phyloP scores from a whole-genome alignment of 2,888 invertebrate genomes.

The Hypselothyrea guttata region DNA sequence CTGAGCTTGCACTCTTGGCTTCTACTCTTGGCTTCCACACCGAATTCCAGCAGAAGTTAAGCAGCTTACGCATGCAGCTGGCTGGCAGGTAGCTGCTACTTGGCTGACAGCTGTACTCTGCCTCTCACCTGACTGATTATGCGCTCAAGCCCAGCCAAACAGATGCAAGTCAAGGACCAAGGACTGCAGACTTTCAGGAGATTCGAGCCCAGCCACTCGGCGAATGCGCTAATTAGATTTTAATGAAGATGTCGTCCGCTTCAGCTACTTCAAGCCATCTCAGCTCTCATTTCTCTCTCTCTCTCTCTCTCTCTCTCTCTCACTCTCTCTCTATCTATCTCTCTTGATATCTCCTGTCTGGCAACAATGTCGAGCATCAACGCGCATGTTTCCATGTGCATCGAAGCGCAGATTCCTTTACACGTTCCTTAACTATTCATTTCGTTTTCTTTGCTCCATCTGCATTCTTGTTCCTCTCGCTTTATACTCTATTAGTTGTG shows the following conservation, averaged over 20 bases:
- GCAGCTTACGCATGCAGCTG: conserved; percentile 65
- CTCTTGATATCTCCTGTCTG: conserved; percentile 16
- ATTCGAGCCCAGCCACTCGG: conserved; percentile 9
- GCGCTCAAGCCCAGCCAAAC: conserved; percentile 19
- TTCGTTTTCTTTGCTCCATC: too few species aligned
- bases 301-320: conserved; percentile 15
- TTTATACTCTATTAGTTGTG: not conserved
- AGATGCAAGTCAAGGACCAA: conserved; percentile 35
- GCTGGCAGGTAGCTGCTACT: conserved; percentile 23
- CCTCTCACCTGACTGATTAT: conserved; percentile 40
- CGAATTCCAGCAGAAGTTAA: conserved; percentile 69
- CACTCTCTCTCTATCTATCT: not conserved
- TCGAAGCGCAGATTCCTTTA: conserved; percentile 46
- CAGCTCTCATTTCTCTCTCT: conserved; percentile 1
- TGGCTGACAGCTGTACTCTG: not conserved
- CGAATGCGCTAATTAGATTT: conserved; percentile 80
- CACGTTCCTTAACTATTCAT: conserved; percentile 21
- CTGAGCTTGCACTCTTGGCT: conserved; percentile 41
- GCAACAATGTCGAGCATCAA: conserved; percentile 58
- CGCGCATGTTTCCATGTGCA: conserved; percentile 61
- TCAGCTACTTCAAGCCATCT: conserved; percentile 4
- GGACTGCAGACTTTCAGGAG: conserved; percentile 26
- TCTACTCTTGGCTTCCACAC: conserved; percentile 44
- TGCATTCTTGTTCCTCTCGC: not conserved
- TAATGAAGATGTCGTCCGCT: conserved; percentile 78